phyloP scores from a whole-genome alignment of 2,113 vertebrate genomes.

The Lanius ludovicianus region DNA sequence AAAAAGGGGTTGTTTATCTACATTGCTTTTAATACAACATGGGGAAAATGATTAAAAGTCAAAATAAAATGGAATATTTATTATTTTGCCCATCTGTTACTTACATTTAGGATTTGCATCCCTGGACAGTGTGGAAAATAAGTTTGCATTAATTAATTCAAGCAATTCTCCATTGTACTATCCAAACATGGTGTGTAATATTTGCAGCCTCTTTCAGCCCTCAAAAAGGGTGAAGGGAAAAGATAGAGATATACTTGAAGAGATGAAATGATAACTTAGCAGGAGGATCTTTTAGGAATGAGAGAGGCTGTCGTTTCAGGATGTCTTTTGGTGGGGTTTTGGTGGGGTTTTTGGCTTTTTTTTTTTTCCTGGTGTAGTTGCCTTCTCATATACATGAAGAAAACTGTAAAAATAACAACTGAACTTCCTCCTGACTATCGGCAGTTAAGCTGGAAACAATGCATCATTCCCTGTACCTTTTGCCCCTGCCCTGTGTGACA shows the following conservation, averaged over 20 bases:
- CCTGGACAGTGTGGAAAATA: slow-evolving; percentile 59
- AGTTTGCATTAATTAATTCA: slow-evolving; percentile 70
- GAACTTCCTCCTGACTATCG: background rate
- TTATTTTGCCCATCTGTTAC: slow-evolving; percentile 70
- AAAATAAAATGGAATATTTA: slow-evolving; percentile 70
- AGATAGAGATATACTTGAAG: background rate
- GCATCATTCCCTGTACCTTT: background rate
- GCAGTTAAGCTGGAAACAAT: slow-evolving; percentile 2
- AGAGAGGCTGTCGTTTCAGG: accelerated
- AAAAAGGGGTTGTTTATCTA: slow-evolving; percentile 55
- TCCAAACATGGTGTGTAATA: slow-evolving; percentile 41
- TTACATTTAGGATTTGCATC: slow-evolving; percentile 60
- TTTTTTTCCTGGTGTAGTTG: background rate
- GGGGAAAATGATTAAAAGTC: slow-evolving; percentile 59
- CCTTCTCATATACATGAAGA: background rate
- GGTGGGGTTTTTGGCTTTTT: background rate
- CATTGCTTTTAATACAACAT: slow-evolving; percentile 36
- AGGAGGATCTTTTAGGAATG: background rate
- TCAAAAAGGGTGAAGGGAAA: slow-evolving; percentile 15
- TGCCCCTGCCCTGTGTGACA: slow-evolving; percentile 12
- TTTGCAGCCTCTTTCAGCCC: slow-evolving; percentile 57
- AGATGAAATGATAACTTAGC: background rate
- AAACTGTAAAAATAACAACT: background rate
- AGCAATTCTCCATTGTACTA: slow-evolving; percentile 40
- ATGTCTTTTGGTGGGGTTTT: background rate